Evolutionary conservation across 2,888 invertebrate species (phyloP).

Genomic region (Isotomurus palustris): DNA sequence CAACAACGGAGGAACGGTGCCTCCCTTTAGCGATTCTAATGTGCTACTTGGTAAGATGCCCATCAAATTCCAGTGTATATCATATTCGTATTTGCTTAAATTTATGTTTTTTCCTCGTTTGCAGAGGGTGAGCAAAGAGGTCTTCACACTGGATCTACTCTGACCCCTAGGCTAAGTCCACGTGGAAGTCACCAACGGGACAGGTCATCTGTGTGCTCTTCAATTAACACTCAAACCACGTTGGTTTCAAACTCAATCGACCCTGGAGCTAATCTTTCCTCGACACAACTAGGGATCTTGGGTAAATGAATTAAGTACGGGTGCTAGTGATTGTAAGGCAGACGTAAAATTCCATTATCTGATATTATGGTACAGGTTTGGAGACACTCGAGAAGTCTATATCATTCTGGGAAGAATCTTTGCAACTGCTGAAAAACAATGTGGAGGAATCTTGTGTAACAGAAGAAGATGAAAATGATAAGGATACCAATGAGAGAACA

Average conservation of each 20-base stretch:
- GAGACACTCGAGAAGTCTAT: constrained; percentile 88
- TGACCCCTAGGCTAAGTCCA: background rate
- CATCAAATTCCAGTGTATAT: no score
- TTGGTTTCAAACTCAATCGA: constrained; percentile 35
- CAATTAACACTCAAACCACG: constrained; percentile 38
- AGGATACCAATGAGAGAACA: constrained; percentile 61
- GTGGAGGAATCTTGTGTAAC: no score
- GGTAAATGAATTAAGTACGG: constrained; percentile 16
- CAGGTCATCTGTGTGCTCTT: constrained; percentile 22
- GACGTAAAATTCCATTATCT: constrained; percentile 10
- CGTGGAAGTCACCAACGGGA: background rate
- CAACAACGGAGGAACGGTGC: background rate
- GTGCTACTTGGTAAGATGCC: no score
- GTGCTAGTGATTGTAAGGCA: background rate
- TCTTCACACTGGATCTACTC: background rate
- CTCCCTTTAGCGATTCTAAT: no score
- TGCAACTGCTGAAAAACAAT: constrained; percentile 67
- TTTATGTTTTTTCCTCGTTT: no score
- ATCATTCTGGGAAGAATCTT: constrained; percentile 91
- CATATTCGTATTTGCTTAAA: no score
- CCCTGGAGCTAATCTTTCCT: constrained; percentile 27
- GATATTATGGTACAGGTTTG: constrained; percentile 80
- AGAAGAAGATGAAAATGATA: constrained; percentile 75
- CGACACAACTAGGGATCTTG: constrained; percentile 40
- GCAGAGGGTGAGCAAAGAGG: background rate